Evolutionary conservation across 2,113 vertebrate genomes (phyloP).

Genomic region (Serilophus lunatus): DNA sequence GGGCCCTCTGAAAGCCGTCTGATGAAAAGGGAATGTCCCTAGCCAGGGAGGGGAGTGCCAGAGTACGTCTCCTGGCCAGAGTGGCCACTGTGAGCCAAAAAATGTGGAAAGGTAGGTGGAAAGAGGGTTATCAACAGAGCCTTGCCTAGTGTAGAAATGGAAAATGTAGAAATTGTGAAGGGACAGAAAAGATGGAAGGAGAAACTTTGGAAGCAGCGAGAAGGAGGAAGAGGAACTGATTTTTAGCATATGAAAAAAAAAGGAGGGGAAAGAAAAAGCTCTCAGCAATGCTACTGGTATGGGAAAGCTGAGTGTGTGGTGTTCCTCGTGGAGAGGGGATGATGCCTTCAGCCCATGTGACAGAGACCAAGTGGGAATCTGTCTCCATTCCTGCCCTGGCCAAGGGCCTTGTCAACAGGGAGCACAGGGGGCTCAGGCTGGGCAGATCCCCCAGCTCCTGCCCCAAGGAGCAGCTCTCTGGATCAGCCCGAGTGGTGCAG

Average conservation of each 20-base stretch:
- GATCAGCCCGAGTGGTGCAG: not conserved
- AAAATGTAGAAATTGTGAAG: not conserved
- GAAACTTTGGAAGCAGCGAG: not conserved
- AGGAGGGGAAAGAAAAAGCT: not conserved
- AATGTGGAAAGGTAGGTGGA: not conserved
- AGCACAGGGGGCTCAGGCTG: rapidly evolving
- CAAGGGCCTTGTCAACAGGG: not conserved
- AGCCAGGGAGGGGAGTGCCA: not conserved
- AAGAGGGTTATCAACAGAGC: not conserved
- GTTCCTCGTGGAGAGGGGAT: not conserved
- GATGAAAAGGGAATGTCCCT: not conserved
- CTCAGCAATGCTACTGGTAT: not conserved
- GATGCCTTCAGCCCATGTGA: not conserved
- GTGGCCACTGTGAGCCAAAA: not conserved
- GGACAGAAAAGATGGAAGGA: not conserved
- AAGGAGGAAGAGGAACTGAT: not conserved
- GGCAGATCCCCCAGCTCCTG: not conserved
- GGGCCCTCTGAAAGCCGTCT: not conserved
- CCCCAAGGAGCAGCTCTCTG: not conserved
- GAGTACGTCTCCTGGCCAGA: not conserved
- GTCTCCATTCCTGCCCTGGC: rapidly evolving
- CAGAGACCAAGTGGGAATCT: not conserved
- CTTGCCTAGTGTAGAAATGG: not conserved
- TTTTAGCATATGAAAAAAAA: not conserved
- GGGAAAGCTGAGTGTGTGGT: not conserved